These are phyloP conservation scores for Apolygus lucorum DNA, from an alignment of 1,140 invertebrate genomes.

Conservation along the genomic window DNA sequence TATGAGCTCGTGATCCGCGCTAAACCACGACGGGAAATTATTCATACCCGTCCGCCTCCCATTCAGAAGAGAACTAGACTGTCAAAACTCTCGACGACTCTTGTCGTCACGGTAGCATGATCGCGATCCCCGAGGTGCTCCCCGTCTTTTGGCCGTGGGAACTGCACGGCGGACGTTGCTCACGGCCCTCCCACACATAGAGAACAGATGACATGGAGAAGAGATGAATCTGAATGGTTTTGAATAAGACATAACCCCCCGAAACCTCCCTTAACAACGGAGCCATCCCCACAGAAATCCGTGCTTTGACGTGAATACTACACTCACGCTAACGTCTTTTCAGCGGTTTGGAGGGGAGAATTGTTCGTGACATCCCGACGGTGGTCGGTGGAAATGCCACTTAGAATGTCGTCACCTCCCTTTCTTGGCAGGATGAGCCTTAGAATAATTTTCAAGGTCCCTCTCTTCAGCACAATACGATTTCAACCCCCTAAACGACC, in stretches of 20 bases:
- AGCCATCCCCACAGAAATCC: not conserved
- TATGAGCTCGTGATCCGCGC: not conserved
- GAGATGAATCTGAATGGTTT: not conserved
- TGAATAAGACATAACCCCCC: not conserved
- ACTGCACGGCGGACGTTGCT: not conserved
- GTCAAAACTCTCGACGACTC: not conserved
- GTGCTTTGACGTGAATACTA: not conserved
- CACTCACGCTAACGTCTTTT: too few species aligned
- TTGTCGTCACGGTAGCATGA: not conserved
- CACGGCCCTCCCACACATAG: not conserved
- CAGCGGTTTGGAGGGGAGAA: too few species aligned
- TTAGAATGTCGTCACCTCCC: too few species aligned
- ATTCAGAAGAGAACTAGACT: not conserved
- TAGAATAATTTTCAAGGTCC: too few species aligned
- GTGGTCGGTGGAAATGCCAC: too few species aligned
- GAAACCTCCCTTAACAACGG: too few species aligned
- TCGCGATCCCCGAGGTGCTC: not conserved
- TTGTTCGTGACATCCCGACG: too few species aligned
- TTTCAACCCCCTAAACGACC: too few species aligned
- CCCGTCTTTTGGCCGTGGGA: not conserved
- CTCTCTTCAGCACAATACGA: too few species aligned
- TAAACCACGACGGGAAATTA: not conserved
- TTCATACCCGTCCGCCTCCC: not conserved
- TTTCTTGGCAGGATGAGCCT: too few species aligned
- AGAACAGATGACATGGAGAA: too few species aligned